phyloP scores from a whole-genome alignment of 2,888 invertebrate genomes.

The Thera obeliscata region DNA sequence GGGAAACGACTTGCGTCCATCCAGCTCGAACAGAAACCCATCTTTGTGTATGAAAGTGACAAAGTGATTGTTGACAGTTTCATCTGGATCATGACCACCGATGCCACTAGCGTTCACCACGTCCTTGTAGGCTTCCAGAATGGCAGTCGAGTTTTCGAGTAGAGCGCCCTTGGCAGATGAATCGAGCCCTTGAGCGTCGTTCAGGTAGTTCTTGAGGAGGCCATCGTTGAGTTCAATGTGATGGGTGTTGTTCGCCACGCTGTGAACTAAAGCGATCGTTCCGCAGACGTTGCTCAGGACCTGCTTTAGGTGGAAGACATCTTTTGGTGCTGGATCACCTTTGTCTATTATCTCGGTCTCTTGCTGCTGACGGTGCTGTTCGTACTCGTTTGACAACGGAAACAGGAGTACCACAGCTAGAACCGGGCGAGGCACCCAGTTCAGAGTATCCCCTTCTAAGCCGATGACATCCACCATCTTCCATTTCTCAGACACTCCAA shows the following conservation, averaged over 20 bases:
- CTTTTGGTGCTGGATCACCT: conserved; percentile 83
- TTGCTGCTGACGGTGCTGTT: conserved; percentile 86
- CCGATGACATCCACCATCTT: conserved; percentile 96
- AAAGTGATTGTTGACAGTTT: conserved; percentile 93
- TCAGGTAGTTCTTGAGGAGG: conserved; percentile 89
- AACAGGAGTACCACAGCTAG: conserved; percentile 94
- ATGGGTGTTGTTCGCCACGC: conserved; percentile 94
- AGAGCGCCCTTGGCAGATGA: conserved; percentile 90
- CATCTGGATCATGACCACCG: conserved; percentile 86
- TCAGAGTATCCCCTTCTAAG: conserved; percentile 92
- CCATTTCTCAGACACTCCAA: conserved; percentile 93
- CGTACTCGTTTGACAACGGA: conserved; percentile 91
- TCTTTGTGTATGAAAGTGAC: conserved; percentile 93
- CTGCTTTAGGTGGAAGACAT: conserved; percentile 94
- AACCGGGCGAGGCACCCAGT: conserved; percentile 93
- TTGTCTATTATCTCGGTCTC: conserved; percentile 84
- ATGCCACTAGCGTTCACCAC: conserved; percentile 92
- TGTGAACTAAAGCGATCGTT: conserved; percentile 96
- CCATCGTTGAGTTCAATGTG: conserved; percentile 87
- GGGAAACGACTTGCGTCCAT: conserved; percentile 87
- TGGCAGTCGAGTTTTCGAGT: conserved; percentile 88
- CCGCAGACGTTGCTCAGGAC: conserved; percentile 97
- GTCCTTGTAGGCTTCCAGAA: conserved; percentile 91
- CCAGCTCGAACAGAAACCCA: conserved; percentile 92
- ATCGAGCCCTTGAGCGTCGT: conserved; percentile 86